These are phyloP conservation scores for Rhagonycha lutea DNA, from an alignment of 2,888 invertebrate species.

Conservation along the genomic window DNA sequence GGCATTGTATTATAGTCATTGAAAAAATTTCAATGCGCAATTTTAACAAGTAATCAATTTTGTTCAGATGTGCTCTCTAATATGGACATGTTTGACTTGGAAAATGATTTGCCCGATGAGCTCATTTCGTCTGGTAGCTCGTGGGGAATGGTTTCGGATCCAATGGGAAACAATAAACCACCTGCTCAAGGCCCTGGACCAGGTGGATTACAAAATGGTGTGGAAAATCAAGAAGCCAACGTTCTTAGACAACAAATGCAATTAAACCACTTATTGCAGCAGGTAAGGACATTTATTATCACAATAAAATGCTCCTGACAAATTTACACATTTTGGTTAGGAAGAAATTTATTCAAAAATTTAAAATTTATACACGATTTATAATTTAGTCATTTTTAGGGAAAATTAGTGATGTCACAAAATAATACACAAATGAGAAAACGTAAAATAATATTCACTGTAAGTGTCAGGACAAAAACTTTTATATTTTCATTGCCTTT, in stretches of 20 bases:
- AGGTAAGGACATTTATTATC: slow-evolving; percentile 49
- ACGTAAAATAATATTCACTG: not conserved
- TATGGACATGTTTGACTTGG: slow-evolving; percentile 86
- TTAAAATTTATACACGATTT: not conserved
- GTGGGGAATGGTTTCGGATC: slow-evolving; percentile 69
- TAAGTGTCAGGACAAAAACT: not conserved
- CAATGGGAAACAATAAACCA: slow-evolving; percentile 68
- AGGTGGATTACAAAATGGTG: slow-evolving; percentile 74
- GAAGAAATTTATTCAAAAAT: not conserved
- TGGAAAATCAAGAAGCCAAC: slow-evolving; percentile 64
- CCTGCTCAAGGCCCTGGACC: slow-evolving; percentile 85
- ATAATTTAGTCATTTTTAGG: not conserved
- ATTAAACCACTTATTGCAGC: slow-evolving; percentile 71
- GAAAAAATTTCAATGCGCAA: not conserved
- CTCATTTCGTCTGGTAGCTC: slow-evolving; percentile 73
- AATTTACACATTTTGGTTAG: not conserved
- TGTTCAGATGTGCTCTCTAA: slow-evolving; percentile 78
- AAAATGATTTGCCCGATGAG: slow-evolving; percentile 91
- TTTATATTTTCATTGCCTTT: not conserved
- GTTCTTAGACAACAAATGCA: slow-evolving; percentile 61
- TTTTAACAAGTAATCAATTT: slow-evolving; percentile 31
- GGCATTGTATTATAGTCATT: not conserved
- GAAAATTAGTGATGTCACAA: not conserved
- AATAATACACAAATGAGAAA: not conserved
- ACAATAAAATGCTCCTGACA: not conserved